Base-by-base conservation (phyloP, 2,797 vertebrate species). In the Bucorvus abyssinicus region DNA sequence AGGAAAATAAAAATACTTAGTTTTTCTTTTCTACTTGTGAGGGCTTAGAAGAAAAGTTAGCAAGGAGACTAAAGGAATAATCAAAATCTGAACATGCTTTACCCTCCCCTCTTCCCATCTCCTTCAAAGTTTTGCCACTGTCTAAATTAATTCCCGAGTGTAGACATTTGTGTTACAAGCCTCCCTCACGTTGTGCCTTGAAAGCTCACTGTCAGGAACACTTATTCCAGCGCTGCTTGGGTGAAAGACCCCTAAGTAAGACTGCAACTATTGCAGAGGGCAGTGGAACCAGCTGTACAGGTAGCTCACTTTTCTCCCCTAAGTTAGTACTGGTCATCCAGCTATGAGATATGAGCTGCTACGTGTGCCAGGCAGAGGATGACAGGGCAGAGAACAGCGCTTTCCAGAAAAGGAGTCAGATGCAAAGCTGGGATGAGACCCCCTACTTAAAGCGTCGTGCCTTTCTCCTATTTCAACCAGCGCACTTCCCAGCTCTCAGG, bases 281-380 rank as follows among this genome's bases (percentile, higher is more conserved):
- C 63, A 69, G 22, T 0, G 1, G 30, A 29, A 47, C 21, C 55
- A 47, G 50, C 53, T 38, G 26, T 22, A 65, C 4, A 2, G 24
- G 52, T 9, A 81, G 24, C 65, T 88, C 53, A 14, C 38, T 59
- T n/a, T 38, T 40, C 68, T n/a, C 40, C 53, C 12, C 6, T 2
- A 26, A 13, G 7, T 50, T 27, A 36, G 24, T 27, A 14, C 7
- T 20, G 29, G 56, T n/a, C 55, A 34, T 2, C 10, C 7, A 29
- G 17, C 65, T n/a, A 19, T 2, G 19, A 74, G 32, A 71, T 57
- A 52, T 1, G 30, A 74, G 45, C 40, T n/a, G 26, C 67, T 47
- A 30, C 12, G 1, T 0, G 1, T 13, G 38, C 23, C 8, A 2
- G 18, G 49, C 36, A 16, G 57, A 1, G 29, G 27, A 21, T 44